Base-by-base conservation (phyloP, 2,888 invertebrate genomes). In the Drosophila acutilabella region DNA sequence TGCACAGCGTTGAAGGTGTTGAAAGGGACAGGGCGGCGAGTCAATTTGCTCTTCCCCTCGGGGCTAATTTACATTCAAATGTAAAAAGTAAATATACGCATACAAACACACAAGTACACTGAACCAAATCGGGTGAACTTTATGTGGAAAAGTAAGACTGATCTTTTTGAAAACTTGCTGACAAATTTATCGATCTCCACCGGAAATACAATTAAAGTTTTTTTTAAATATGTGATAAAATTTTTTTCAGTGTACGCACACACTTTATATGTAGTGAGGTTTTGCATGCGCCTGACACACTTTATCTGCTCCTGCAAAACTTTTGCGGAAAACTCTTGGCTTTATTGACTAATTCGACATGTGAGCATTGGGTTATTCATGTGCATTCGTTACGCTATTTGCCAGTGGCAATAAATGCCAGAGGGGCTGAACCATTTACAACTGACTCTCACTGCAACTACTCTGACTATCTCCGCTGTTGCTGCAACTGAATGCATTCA, bases 31-130 rank as follows among this genome's bases (percentile, higher is more conserved):
- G 41, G 11, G 54, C 1, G 41, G 30, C 13, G 42, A 8, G 2
- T 30, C 6, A 44, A 11, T 7, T 8, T 13, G 33, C 45, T 57
- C 26, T 48, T 4, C 13, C 33, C 11, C 33, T 11, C 13, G n/a
- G 41, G 48, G 50, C 18, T 51, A 64, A 80, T 69, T 73, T 69
- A 64, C 50, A 76, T 79, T 62, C 56, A 66, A 72, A 80, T 80
- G 61, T 40, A 59, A 57, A 41, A 53, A 36, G 62, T 60, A 36
- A 57, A 58, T 52, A 57, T 20, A 44, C 44, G 20, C 44, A 13
- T 18, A 53, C 30, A 44, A 50, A 7, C 45, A 33, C 16, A 33
- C 8, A 1, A 10, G 36, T 36, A 36, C 36, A 36, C 36, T 36
- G 36, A 36, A 4, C 3, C 1, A 13, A 36, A 4, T 23, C 6